Evolutionary conservation across 2,888 invertebrate genomes (phyloP), one percentile per base, ranked within the genome.

Genomic region (Ramazzottius varieornatus): DNA sequence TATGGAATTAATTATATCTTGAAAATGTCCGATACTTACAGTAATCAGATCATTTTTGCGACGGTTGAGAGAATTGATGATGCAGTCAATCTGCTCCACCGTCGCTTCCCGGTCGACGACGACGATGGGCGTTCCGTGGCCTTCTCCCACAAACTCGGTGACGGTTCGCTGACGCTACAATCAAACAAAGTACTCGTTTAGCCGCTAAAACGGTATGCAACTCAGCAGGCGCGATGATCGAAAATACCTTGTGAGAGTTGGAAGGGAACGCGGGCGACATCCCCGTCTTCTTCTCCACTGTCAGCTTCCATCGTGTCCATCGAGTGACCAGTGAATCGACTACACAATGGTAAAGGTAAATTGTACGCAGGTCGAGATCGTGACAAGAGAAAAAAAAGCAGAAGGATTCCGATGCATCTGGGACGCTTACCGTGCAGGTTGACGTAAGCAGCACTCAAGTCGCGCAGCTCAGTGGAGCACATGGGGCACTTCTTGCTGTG

Each of bases 31-130:
- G 13, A 29, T 24, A 24, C 20, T 16, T 54, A 54, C 54, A 16
- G 54, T 54, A 24, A 54, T 54, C 54, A 54, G 54, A 54, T 54
- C 54, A 54, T 54, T 54, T 54, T 54, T 54, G 20, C 54, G 54
- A 8, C 54, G 54, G 54, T 54, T 54, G 4, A 54, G 54, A 24
- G 54, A 54, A 8, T 54, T 8, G 20, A 54, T 54, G 4, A 54
- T 29, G 29, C 54, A 54, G 29, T 54, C 54, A 54, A 54, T 54
- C 29, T 54, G 54, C 29, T 54, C 54, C 54, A 54, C 54, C 29
- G 54, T 54, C n/a, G 54, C 54, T 29, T 54, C 16, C 54, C 54
- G 54, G 29, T 54, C 54, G 4, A 54, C 54, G 16, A 54, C 54
- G n/a, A 54, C 54, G 29, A 54, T 54, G 16, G 54, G 54, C 8